A percentile compares a stretch with the other conserved stretches of the same genome.
Evolutionary conservation across 2,888 invertebrate genomes (phyloP).

Genomic region (Mythimna pallens): DNA sequence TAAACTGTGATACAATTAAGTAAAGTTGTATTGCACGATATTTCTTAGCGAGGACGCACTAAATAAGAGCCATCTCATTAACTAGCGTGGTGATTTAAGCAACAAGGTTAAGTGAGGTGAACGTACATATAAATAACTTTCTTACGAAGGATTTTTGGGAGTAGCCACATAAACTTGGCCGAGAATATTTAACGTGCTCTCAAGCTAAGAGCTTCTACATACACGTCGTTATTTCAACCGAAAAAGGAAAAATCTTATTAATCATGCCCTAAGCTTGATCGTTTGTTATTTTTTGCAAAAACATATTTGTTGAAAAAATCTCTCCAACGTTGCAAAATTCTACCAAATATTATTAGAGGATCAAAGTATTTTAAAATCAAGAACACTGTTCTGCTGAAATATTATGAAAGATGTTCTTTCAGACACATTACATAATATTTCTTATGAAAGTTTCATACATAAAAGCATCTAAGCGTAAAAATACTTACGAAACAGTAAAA

Average conservation of each 20-base stretch:
- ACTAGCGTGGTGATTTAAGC: slow-evolving; percentile 73
- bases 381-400: slow-evolving; percentile 8
- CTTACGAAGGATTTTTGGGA: slow-evolving; percentile 63
- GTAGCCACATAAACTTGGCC: slow-evolving; percentile 52
- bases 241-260: slow-evolving; percentile 38
- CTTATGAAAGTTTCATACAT: slow-evolving; percentile 3
- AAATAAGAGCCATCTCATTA: slow-evolving; percentile 75
- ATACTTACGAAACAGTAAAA: slow-evolving; percentile 3
- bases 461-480: not conserved
- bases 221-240: slow-evolving; percentile 25
- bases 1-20: slow-evolving; percentile 60
- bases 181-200: slow-evolving; percentile 61
- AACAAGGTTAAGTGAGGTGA: slow-evolving; percentile 70
- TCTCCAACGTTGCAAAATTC: slow-evolving; percentile 4
- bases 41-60: slow-evolving; percentile 70
- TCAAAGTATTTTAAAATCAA: slow-evolving; percentile 3
- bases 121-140: slow-evolving; percentile 67
- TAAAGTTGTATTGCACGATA: slow-evolving; percentile 71
- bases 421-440: not conserved
- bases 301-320: not conserved
- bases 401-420: slow-evolving; percentile 14
- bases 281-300: slow-evolving; percentile 17
- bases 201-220: slow-evolving; percentile 49
- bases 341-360: slow-evolving; percentile 1
- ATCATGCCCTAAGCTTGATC: slow-evolving; percentile 23